phyloP scores from a whole-genome alignment of 2,888 invertebrate genomes.

The Himalopsyche tibetana region DNA sequence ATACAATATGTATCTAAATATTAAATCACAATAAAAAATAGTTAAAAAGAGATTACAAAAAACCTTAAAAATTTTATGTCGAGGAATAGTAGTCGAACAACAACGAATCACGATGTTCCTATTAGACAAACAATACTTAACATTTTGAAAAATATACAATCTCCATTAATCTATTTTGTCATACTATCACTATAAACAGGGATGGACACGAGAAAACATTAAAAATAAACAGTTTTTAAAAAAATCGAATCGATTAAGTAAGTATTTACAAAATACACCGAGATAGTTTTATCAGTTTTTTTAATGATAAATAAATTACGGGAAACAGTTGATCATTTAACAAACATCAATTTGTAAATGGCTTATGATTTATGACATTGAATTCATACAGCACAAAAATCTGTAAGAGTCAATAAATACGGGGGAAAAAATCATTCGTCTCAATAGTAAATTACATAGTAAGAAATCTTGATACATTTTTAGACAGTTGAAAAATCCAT shows the following conservation, averaged over 20 bases:
- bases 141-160: constrained; percentile 45
- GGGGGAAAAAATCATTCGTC: not conserved
- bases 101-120: not conserved
- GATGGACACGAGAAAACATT: constrained; percentile 34
- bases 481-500: constrained; percentile 32
- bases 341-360: no score
- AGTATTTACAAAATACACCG: constrained; percentile 31
- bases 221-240: constrained; percentile 20
- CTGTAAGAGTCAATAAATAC: not conserved
- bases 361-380: no score
- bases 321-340: not conserved
- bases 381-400: constrained; percentile 12
- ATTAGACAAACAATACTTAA: constrained; percentile 11
- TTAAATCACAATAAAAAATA: constrained; percentile 36
- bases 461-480: not conserved
- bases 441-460: not conserved
- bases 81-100: constrained; percentile 17
- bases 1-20: constrained; percentile 41
- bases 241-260: constrained; percentile 24
- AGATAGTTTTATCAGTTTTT: not conserved
- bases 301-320: constrained; percentile 15
- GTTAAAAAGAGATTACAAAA: constrained; percentile 2
- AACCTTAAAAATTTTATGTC: constrained; percentile 10
- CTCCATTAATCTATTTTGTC: constrained; percentile 7
- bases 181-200: constrained; percentile 37